These are phyloP conservation scores for Limosa lapponica DNA, from an alignment of 2,797 vertebrate species.

Conservation along the genomic window DNA sequence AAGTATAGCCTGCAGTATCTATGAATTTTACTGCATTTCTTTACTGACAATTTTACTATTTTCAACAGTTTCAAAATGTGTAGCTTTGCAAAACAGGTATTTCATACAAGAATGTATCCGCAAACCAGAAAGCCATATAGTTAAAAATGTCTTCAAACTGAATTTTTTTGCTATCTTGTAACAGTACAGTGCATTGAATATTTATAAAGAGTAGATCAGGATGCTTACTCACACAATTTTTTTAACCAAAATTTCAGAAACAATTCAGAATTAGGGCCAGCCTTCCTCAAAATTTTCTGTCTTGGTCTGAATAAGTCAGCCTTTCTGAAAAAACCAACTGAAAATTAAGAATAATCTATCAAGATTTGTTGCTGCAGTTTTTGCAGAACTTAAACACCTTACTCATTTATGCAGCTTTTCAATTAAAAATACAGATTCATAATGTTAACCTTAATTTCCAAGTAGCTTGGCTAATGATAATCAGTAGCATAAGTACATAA, in stretches of 20 bases:
- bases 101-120: neutral
- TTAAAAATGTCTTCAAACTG: neutral
- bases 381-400: slow-evolving; percentile 16
- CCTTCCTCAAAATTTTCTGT: neutral
- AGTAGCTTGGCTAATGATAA: slow-evolving; percentile 57
- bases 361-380: neutral
- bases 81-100: neutral
- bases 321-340: neutral
- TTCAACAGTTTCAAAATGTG: neutral
- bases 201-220: neutral
- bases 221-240: neutral
- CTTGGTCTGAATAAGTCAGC: neutral
- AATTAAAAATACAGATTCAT: slow-evolving; percentile 50
- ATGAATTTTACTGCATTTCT: neutral
- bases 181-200: neutral
- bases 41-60: neutral
- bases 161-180: neutral
- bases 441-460: slow-evolving; percentile 68
- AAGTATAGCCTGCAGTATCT: neutral
- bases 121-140: neutral
- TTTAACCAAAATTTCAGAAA: neutral
- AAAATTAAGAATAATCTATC: neutral
- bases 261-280: neutral
- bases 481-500: slow-evolving; percentile 66
- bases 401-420: slow-evolving; percentile 55